A percentile compares a stretch with the other conserved stretches of the same genome.
These are phyloP conservation scores for Ophion obscuratus DNA, from an alignment of 2,888 invertebrate species.

Conservation along the genomic window DNA sequence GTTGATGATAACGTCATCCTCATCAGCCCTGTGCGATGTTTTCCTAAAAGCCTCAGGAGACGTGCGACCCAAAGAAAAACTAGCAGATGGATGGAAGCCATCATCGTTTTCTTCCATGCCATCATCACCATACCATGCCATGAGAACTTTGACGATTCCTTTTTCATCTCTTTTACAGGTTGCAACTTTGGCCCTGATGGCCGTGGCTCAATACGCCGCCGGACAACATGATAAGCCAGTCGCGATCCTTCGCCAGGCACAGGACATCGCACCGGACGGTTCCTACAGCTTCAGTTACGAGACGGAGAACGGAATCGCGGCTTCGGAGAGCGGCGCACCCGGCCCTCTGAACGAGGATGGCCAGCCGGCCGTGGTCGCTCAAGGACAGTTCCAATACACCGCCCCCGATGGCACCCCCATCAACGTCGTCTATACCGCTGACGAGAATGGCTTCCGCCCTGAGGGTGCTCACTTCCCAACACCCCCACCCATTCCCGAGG, in stretches of 20 bases:
- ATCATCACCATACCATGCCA: neutral
- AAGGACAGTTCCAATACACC: constrained; percentile 63
- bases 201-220: constrained; percentile 59
- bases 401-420: constrained; percentile 60
- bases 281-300: constrained; percentile 65
- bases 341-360: constrained; percentile 59
- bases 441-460: constrained; percentile 70
- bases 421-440: constrained; percentile 59
- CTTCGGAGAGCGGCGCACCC: constrained; percentile 55
- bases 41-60: too few species aligned
- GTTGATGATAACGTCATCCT: neutral
- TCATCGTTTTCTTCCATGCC: too few species aligned
- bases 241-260: constrained; percentile 66
- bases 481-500: constrained; percentile 64
- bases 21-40: neutral
- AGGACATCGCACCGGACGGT: constrained; percentile 67
- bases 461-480: constrained; percentile 69
- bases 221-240: constrained; percentile 54
- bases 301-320: constrained; percentile 67
- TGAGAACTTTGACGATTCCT: neutral
- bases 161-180: constrained; percentile 53
- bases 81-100: too few species aligned
- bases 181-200: constrained; percentile 59
- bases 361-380: constrained; percentile 34
- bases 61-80: too few species aligned